A percentile compares a stretch with the other conserved stretches of the same genome.
Evolutionary conservation across 1,140 invertebrate species (phyloP).

Genomic region (Formica selysi): DNA sequence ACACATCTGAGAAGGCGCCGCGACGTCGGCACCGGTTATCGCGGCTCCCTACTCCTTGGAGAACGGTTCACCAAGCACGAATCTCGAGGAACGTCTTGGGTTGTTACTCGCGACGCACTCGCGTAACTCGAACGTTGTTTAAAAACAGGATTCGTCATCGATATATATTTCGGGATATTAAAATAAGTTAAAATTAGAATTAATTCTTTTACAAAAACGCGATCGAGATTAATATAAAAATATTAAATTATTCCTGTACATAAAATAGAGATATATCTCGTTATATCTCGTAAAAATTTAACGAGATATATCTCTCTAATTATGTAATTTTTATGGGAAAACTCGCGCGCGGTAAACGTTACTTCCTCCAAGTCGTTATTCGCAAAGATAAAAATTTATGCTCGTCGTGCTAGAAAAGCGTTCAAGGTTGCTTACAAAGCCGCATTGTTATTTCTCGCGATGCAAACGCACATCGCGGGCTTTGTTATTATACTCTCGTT

Average conservation of each 20-base stretch:
- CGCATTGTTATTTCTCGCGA: constrained; percentile 23
- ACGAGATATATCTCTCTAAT: background rate
- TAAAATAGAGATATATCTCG: no score
- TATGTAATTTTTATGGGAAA: background rate
- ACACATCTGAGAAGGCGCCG: constrained; percentile 49
- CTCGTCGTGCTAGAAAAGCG: background rate
- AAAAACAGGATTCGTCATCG: background rate
- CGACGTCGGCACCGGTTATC: constrained; percentile 58
- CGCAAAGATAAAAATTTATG: background rate
- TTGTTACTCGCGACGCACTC: background rate
- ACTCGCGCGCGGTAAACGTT: background rate
- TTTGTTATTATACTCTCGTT: background rate
- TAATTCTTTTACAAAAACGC: no score
- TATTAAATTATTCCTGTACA: no score
- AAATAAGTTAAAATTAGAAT: no score
- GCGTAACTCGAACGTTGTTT: background rate
- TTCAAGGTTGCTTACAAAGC: constrained; percentile 33
- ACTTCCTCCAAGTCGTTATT: constrained; percentile 20
- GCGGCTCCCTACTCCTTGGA: constrained; percentile 48
- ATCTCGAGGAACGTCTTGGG: constrained; percentile 32
- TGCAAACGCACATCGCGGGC: background rate
- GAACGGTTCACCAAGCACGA: constrained; percentile 46
- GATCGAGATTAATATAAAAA: no score
- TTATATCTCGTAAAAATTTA: no score
- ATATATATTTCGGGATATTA: background rate